Base-by-base conservation (phyloP, 1,140 invertebrate species). In the Drosophila chauvacae region DNA sequence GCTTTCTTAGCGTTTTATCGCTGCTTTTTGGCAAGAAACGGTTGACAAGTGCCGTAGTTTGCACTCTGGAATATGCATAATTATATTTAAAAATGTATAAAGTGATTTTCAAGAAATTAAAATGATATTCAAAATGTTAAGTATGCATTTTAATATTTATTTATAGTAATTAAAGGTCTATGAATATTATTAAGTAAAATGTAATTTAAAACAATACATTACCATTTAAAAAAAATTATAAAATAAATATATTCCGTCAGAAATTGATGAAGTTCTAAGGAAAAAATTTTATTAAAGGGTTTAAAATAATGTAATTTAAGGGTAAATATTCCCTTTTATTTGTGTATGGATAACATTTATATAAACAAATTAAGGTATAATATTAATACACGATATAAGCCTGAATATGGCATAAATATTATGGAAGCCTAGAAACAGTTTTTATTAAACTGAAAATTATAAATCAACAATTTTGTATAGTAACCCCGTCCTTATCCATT, bases 11-110 rank as follows among this genome's bases (percentile, higher is more conserved):
- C 37, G 7, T 35, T 66, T 53, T 55, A 70, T 56, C 7, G 48
- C 48, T 39, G 62, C 11, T 50, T 39, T 48, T 50, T 68, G 45
- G 37, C 20, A 4, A 4, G 28, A 37, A 53, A 23, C 20, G 23
- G 66, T 70, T 70, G 66, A 70, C 66, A 70, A 55, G 62, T 42
- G n/a, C 7, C 61, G 2, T 35, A 28, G 16, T 13, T 28, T 64
- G 28, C 20, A 61, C 56, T 26, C 10, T 26, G 11, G n/a, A 53
- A 61, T 55, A 37, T n/a, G 41, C 4, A 7, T 7, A 41, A 41
- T n/a, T 18, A 2, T 5, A 26, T 28, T 28, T 9, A 3, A 23
- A 44, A 18, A 4, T 4, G 26, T 26, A 2, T 4, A 13, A 47
- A 7, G 2, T 13, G 2, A 13, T 44, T 13, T 20, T 20, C 4